These are phyloP conservation scores for Acrocephalus arundinaceus DNA, from an alignment of 2,113 vertebrate species.

Conservation along the genomic window DNA sequence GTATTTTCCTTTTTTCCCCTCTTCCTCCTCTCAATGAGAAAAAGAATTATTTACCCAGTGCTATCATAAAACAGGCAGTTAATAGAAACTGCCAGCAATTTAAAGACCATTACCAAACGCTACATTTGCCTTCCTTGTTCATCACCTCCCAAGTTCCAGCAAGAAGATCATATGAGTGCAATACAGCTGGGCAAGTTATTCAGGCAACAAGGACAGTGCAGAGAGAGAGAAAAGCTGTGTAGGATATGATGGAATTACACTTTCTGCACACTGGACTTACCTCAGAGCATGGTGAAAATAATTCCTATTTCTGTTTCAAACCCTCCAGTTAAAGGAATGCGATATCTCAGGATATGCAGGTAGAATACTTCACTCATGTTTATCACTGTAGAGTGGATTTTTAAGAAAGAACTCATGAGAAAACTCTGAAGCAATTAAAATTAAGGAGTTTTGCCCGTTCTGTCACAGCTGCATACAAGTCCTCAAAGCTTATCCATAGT, in stretches of 20 bases:
- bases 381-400: background rate
- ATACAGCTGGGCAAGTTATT: background rate
- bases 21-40: background rate
- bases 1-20: background rate
- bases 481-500: background rate
- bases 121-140: background rate
- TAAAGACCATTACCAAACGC: background rate
- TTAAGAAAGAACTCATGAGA: background rate
- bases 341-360: background rate
- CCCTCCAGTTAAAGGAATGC: background rate
- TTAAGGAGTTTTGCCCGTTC: background rate
- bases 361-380: background rate
- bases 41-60: background rate
- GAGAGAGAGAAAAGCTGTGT: background rate
- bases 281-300: background rate
- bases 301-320: background rate
- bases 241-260: background rate
- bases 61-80: background rate
- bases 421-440: background rate
- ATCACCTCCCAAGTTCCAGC: background rate
- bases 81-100: background rate
- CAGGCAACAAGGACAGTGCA: background rate
- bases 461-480: background rate
- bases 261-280: background rate
- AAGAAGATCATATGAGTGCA: background rate